Evolutionary conservation across 2,888 invertebrate genomes (phyloP).

Genomic region (Vandiemenella viatica): DNA sequence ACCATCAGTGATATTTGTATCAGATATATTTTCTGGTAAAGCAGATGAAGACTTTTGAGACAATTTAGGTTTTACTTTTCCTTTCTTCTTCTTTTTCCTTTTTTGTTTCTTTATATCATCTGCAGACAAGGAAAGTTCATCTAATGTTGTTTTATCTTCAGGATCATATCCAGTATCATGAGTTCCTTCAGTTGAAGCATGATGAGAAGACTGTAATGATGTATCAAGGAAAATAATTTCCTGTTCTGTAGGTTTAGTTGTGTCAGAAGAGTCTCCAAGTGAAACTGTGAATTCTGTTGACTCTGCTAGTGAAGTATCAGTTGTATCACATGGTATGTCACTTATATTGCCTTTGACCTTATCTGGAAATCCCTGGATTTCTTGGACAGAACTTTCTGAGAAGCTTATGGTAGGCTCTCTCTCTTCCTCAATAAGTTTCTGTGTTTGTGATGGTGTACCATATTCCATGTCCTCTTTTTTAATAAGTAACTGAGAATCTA

Average conservation of each 20-base stretch:
- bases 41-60: too few species aligned
- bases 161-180: constrained; percentile 58
- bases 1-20: too few species aligned
- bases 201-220: constrained; percentile 22
- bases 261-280: constrained; percentile 33
- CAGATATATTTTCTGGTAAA: too few species aligned
- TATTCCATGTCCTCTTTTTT: too few species aligned
- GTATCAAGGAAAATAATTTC: constrained; percentile 22
- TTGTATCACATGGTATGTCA: constrained; percentile 18
- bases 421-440: too few species aligned
- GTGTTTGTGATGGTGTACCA: too few species aligned
- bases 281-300: constrained; percentile 37
- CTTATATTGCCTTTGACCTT: too few species aligned
- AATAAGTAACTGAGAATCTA: too few species aligned
- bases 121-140: constrained; percentile 31
- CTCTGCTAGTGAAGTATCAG: constrained; percentile 35
- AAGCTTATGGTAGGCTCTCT: constrained; percentile 23
- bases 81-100: constrained; percentile 30
- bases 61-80: not conserved
- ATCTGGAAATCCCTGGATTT: constrained; percentile 21
- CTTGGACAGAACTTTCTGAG: constrained; percentile 21
- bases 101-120: constrained; percentile 36
- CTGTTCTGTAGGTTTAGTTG: constrained; percentile 37
- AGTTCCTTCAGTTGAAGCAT: constrained; percentile 32
- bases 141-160: constrained; percentile 45